Evolutionary conservation across 30 jellyfish, hydroid and myxozoan species (phyloP), one percentile per base, ranked within the genome.

Genomic region (Hydra vulgaris): DNA sequence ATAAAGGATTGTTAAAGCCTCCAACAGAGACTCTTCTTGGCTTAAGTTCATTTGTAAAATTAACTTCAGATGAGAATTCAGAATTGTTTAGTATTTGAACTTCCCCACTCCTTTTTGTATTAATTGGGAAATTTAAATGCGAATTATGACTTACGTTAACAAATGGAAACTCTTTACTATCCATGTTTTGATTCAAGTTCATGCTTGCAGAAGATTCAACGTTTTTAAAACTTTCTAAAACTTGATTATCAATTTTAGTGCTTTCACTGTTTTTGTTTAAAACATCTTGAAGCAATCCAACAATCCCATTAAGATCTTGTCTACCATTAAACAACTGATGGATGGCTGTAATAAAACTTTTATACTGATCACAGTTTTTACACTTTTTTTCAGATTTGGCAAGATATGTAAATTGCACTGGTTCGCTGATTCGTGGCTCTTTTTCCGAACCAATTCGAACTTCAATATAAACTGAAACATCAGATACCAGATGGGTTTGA

Each of bases 391-490:
- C 72, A 16, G 78, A 82, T 70, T 71, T 66, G 18, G 97, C 89
- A 52, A 71, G 74, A 71, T 86, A 91, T 18, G 85, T 73, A 61
- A 91, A 91, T 0, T 84, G 74, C 27, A 86, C 26, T 70, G 98
- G 89, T 53, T 91, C 98, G 26, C 98, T 91, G 80, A 88, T 79
- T 21, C 98, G 85, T 56, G 95, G 95, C 76, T 91, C 98, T 72
- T 86, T 91, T 54, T 91, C 98, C 0, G 98, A 86, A 21, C 98
- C 98, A 70, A 84, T 94, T 19, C 98, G 96, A 20, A 91, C 86
- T 79, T 91, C 98, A n/a, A 91, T 86, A 78, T 76, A 56, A 8
- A 91, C 96, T 55, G 72, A 89, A 53, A 83, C 91, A 17, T 72
- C 52, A 71, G 76, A 76, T 21, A 70, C 82, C 67, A 91, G 72